These are phyloP conservation scores for Sycophila texana DNA, from an alignment of 2,888 invertebrate genomes.

Conservation along the genomic window DNA sequence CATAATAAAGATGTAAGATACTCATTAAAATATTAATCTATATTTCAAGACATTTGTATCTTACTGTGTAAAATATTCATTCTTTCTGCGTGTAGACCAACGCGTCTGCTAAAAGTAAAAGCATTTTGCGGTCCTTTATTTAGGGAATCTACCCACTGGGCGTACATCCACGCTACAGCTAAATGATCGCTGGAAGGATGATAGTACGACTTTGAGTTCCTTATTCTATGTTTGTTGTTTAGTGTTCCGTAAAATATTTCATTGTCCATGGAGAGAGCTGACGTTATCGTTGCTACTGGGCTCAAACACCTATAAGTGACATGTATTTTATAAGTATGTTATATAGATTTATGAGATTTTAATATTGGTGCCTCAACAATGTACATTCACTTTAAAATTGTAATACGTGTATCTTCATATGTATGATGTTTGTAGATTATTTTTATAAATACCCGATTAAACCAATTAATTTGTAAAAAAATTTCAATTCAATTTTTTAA, in stretches of 20 bases:
- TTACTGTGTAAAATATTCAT: constrained; percentile 78
- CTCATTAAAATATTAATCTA: too few relatives aligned
- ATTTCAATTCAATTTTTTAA: not conserved
- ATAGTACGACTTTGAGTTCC: constrained; percentile 77
- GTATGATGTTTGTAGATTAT: constrained; percentile 1
- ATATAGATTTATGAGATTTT: too few relatives aligned
- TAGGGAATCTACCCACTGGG: constrained; percentile 76
- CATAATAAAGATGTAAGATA: not conserved
- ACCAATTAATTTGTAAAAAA: not conserved
- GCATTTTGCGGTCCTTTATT: constrained; percentile 64
- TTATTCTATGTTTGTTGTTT: constrained; percentile 76
- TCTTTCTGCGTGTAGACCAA: constrained; percentile 77
- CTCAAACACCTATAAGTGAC: constrained; percentile 75
- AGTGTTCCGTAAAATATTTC: constrained; percentile 78
- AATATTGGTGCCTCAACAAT: constrained; percentile 1
- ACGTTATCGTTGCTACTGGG: constrained; percentile 77
- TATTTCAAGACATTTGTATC: constrained; percentile 11
- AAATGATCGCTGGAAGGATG: constrained; percentile 81
- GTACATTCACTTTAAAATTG: not conserved
- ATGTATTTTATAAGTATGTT: too few relatives aligned
- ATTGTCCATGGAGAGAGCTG: constrained; percentile 76
- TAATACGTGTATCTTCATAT: constrained; percentile 6
- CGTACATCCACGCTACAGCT: constrained; percentile 78
- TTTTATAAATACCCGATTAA: constrained; percentile 1
- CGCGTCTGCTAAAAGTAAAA: constrained; percentile 75